Percentiles rank a stretch among this genome's conserved stretches.
phyloP scores from a whole-genome alignment of 2,113 vertebrate species.

The Actenoides lindsayi region DNA sequence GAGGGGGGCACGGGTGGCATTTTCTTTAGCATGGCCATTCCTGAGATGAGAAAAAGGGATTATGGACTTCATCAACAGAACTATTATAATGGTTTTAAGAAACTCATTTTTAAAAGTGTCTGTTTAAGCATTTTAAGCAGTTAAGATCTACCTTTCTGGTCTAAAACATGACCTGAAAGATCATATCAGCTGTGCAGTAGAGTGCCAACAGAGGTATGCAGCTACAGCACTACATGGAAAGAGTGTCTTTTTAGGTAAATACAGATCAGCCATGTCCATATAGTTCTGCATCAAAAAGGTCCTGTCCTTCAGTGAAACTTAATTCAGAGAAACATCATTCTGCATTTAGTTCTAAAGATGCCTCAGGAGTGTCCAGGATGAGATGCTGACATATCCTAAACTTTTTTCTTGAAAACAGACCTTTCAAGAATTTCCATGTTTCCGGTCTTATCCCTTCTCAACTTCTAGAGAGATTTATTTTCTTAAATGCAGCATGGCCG shows the following conservation, averaged over 20 bases:
- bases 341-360: neutral
- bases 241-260: neutral
- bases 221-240: neutral
- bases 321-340: neutral
- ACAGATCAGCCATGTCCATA: neutral
- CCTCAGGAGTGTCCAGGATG: neutral
- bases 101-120: neutral
- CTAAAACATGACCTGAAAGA: neutral
- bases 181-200: neutral
- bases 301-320: neutral
- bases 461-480: neutral
- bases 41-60: neutral
- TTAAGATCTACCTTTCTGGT: neutral
- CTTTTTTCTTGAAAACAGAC: neutral
- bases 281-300: neutral
- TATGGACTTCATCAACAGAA: neutral
- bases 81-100: neutral
- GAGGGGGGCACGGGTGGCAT: rapidly evolving
- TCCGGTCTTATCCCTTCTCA: neutral
- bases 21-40: neutral
- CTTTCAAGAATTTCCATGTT: neutral
- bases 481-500: neutral
- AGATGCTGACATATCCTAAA: neutral
- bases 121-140: neutral
- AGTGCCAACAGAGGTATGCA: neutral